Percentiles rank a stretch among this genome's conserved stretches.
Evolutionary conservation across 2,797 vertebrate genomes (phyloP).

Genomic region (Sebastes reedi): DNA sequence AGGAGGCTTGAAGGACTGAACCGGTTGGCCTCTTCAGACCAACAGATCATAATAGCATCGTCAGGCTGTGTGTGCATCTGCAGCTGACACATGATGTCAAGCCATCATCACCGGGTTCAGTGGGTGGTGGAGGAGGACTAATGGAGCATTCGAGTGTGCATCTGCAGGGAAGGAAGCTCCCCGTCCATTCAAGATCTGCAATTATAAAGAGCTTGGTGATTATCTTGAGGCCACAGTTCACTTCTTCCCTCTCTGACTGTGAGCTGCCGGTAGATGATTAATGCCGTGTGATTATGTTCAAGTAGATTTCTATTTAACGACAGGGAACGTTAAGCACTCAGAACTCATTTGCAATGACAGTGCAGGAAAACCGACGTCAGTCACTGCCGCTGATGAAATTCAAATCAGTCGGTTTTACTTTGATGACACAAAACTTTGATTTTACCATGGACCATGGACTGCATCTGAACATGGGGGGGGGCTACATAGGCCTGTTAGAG

Average conservation of each 20-base stretch:
- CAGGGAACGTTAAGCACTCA: conserved; percentile 48
- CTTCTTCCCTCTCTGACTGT: conserved; percentile 46
- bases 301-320: conserved; percentile 48
- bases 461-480: neutral
- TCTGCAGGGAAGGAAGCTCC: conserved; percentile 60
- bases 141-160: conserved; percentile 24
- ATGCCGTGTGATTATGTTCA: conserved; percentile 61
- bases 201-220: conserved; percentile 62
- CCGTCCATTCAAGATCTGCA: conserved; percentile 56
- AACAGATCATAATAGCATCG: conserved; percentile 16
- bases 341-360: conserved; percentile 34
- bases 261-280: conserved; percentile 65
- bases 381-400: conserved; percentile 18
- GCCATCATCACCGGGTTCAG: conserved; percentile 9
- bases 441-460: neutral
- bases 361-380: conserved; percentile 40
- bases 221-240: conserved; percentile 54
- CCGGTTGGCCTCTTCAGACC: conserved; percentile 5
- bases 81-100: conserved; percentile 55
- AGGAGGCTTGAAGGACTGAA: conserved; percentile 33
- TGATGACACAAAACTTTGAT: neutral
- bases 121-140: conserved; percentile 25
- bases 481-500: no score
- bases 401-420: conserved; percentile 6
- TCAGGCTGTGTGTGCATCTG: conserved; percentile 40